Percentiles rank a stretch among this genome's conserved stretches.
Conservation (phyloP, 2,797 vertebrate genomes). For the Percopsis omiscomaycus region DNA sequence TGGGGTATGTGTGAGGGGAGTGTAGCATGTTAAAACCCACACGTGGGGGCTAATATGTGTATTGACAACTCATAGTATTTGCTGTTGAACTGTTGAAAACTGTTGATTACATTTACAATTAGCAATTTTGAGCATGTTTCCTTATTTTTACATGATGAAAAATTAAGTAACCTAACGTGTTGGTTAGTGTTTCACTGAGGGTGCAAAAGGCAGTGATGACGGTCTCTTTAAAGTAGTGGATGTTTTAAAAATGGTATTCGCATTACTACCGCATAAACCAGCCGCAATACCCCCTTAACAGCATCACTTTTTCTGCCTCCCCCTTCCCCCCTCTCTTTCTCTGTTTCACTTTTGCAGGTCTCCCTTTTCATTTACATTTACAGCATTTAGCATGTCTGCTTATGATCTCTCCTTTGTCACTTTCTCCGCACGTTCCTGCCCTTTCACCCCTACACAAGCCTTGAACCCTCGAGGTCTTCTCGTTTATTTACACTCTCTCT, state of each 20-base stretch:
- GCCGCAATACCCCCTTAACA: constrained; percentile 1
- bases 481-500: too few relatives aligned
- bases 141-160: too few relatives aligned
- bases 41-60: constrained; percentile 44
- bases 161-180: too few relatives aligned
- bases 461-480: background rate
- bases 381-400: too few relatives aligned
- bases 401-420: background rate
- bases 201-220: constrained; percentile 66
- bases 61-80: constrained; percentile 32
- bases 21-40: constrained; percentile 47
- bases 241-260: constrained; percentile 74
- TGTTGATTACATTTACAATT: too few relatives aligned
- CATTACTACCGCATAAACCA: background rate
- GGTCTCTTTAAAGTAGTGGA: constrained; percentile 69
- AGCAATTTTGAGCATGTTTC: too few relatives aligned
- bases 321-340: background rate
- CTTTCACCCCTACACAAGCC: background rate
- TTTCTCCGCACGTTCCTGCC: background rate
- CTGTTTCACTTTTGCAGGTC: background rate
- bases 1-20: constrained; percentile 61
- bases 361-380: background rate
- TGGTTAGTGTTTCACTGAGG: too few relatives aligned
- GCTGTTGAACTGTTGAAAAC: too few relatives aligned
- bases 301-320: constrained; percentile 53